A percentile compares a stretch with the other conserved stretches of the same genome.
Conservation (phyloP, 2,113 vertebrate species). For the Ancistrus triradiatus region DNA sequence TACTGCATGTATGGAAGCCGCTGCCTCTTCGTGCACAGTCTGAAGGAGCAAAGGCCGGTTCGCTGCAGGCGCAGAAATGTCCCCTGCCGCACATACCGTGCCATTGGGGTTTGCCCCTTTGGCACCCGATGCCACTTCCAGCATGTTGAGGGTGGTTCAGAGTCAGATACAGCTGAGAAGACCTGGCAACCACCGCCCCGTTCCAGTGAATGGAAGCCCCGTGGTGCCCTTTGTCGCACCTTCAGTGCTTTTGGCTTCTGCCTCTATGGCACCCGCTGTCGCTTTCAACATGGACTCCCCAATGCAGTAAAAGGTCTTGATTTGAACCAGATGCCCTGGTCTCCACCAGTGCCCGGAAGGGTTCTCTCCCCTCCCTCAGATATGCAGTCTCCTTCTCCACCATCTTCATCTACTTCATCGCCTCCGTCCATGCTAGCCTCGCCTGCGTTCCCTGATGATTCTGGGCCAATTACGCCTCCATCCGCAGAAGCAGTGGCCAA, state of each 20-base stretch:
- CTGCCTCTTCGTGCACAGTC: conserved; percentile 70
- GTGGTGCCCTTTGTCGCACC: conserved; percentile 62
- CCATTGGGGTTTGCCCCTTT: conserved; percentile 65
- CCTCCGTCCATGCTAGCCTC: conserved; percentile 45
- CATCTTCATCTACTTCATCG: conserved; percentile 43
- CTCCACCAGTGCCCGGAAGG: conserved; percentile 8
- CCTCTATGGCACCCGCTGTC: conserved; percentile 70
- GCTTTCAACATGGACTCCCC: conserved; percentile 68
- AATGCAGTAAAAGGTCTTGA: conserved; percentile 34
- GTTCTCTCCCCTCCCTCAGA: conserved; percentile 41
- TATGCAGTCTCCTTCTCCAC: conserved; percentile 41
- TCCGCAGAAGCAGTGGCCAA: conserved; percentile 45
- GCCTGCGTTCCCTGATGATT: conserved; percentile 39
- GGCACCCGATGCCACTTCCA: conserved; percentile 67
- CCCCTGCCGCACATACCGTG: conserved; percentile 61
- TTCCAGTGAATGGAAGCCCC: conserved; percentile 56
- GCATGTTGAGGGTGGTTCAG: conserved; percentile 42
- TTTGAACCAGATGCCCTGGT: not conserved
- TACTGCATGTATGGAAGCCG: conserved; percentile 71
- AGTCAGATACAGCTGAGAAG: conserved; percentile 1
- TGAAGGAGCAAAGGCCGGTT: conserved; percentile 61
- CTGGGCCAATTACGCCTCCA: conserved; percentile 46
- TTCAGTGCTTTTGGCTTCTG: conserved; percentile 71
- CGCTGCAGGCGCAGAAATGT: conserved; percentile 48
- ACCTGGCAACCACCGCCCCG: not conserved